phyloP scores from a whole-genome alignment of 2,113 vertebrate species.

The Ancistrus triradiatus region DNA sequence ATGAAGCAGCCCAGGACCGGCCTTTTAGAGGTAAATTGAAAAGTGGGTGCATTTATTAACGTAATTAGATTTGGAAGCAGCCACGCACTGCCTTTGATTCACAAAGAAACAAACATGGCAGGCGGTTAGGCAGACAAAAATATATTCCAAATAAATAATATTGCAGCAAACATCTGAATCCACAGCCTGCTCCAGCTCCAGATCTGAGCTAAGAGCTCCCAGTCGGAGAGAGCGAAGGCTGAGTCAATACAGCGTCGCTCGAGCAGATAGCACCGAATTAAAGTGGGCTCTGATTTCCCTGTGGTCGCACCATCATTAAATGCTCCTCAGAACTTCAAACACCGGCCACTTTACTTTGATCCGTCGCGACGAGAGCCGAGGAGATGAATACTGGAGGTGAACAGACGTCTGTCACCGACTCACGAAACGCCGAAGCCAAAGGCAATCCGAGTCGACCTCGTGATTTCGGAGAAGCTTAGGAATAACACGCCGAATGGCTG shows the following conservation, averaged over 20 bases:
- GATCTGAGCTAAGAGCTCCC: not conserved
- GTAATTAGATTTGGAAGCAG: slow-evolving; percentile 48
- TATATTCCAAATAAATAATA: slow-evolving; percentile 19
- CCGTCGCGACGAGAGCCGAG: slow-evolving; percentile 16
- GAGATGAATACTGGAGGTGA: not conserved
- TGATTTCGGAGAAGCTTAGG: too few species aligned
- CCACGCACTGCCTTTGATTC: slow-evolving; percentile 40
- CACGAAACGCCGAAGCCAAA: too few species aligned
- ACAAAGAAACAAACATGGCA: slow-evolving; percentile 28
- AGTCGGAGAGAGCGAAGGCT: not conserved
- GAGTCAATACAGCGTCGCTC: not conserved
- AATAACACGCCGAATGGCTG: too few species aligned
- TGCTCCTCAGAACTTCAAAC: slow-evolving; percentile 32
- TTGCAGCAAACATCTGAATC: slow-evolving; percentile 25
- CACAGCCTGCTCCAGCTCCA: slow-evolving; percentile 3
- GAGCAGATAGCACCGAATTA: not conserved
- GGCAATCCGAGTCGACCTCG: too few species aligned
- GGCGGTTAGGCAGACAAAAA: not conserved
- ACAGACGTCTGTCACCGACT: too few species aligned
- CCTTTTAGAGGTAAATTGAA: slow-evolving; percentile 46
- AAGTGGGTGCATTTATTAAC: slow-evolving; percentile 50
- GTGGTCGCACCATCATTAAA: slow-evolving; percentile 11
- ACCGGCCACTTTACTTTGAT: slow-evolving; percentile 33
- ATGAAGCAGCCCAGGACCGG: slow-evolving; percentile 34
- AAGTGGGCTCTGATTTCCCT: slow-evolving; percentile 5